Evolutionary conservation across 64 coral and sea anemone genomes (phyloP).

Genomic region (Dendrophyllia cribrosa): DNA sequence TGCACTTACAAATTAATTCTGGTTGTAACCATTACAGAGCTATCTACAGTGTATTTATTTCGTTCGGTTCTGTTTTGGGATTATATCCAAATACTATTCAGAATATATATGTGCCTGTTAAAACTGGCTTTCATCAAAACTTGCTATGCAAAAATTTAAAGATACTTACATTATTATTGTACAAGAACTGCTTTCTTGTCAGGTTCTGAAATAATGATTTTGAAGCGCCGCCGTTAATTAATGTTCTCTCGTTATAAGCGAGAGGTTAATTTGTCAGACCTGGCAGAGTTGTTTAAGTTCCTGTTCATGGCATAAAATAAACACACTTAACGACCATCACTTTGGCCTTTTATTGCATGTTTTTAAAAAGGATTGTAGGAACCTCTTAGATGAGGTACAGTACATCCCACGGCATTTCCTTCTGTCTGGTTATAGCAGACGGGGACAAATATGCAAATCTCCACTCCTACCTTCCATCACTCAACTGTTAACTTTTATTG

Average conservation of each 20-base stretch:
- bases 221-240: conserved; percentile 26
- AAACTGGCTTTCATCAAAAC: conserved; percentile 4
- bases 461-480: too few relatives aligned
- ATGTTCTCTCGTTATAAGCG: conserved; percentile 6
- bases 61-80: not conserved
- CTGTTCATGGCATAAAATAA: conserved; percentile 25
- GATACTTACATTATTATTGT: conserved; percentile 10
- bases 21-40: not conserved
- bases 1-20: not conserved
- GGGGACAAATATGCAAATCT: too few relatives aligned
- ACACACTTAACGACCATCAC: conserved; percentile 13
- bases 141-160: conserved; percentile 22
- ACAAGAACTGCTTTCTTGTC: conserved; percentile 19
- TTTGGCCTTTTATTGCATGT: not conserved
- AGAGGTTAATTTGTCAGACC: conserved; percentile 27
- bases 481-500: too few relatives aligned
- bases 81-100: not conserved
- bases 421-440: too few relatives aligned
- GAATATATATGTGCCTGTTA: conserved; percentile 14
- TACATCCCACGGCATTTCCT: too few relatives aligned
- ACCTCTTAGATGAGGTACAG: not conserved
- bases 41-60: not conserved
- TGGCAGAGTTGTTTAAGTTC: conserved; percentile 30
- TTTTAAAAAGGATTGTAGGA: not conserved
- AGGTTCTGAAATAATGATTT: conserved; percentile 15